These are phyloP conservation scores for Fopius arisanus DNA, from an alignment of 1,140 invertebrate genomes.

Conservation along the genomic window DNA sequence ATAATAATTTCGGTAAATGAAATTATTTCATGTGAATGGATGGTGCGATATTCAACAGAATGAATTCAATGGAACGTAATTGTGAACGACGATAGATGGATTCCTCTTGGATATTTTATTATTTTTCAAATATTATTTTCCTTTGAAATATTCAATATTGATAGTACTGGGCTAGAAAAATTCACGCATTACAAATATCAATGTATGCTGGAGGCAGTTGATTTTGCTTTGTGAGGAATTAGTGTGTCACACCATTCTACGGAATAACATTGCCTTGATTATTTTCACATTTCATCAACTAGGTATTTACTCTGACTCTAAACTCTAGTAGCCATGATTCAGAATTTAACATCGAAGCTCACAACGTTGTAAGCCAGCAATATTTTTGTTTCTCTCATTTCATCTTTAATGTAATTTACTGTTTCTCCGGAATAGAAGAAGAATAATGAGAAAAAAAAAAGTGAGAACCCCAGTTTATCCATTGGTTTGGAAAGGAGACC, in stretches of 20 bases:
- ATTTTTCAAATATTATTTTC: slow-evolving; percentile 5
- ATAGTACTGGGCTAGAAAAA: neutral
- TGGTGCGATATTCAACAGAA: slow-evolving; percentile 28
- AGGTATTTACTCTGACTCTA: too few relatives aligned
- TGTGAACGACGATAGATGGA: slow-evolving; percentile 26
- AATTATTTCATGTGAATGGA: too few relatives aligned
- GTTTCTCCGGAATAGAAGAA: too few relatives aligned
- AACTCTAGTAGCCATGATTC: too few relatives aligned
- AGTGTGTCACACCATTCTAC: neutral
- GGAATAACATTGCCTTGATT: neutral
- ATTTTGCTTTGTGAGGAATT: neutral
- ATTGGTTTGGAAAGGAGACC: too few relatives aligned
- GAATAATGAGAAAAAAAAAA: too few relatives aligned
- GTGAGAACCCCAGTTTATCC: too few relatives aligned
- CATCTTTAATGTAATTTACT: too few relatives aligned
- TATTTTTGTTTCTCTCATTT: too few relatives aligned
- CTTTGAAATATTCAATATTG: slow-evolving; percentile 17
- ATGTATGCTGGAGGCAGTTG: neutral
- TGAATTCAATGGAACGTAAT: slow-evolving; percentile 34
- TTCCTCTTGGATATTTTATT: slow-evolving; percentile 10
- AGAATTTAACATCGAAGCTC: too few relatives aligned
- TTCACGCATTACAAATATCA: neutral
- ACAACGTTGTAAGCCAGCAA: too few relatives aligned
- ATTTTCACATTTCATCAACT: neutral
- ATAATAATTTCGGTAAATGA: too few relatives aligned